Percentiles rank a stretch among this genome's conserved stretches.
Evolutionary conservation across 37 sponge, comb jelly and placozoan genomes (phyloP).

Genomic region (Tethya wilhelma): DNA sequence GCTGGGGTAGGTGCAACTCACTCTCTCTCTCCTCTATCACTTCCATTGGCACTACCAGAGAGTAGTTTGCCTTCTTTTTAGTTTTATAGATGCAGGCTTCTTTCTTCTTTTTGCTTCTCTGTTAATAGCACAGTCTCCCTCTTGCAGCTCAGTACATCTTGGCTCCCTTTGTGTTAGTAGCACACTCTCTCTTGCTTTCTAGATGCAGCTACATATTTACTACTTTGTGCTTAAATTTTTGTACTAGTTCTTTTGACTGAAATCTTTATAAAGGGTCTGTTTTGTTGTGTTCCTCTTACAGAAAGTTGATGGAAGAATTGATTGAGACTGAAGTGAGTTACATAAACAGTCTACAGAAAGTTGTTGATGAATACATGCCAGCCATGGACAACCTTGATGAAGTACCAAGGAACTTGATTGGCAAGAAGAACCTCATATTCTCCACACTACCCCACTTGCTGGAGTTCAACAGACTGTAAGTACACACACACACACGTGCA

Average conservation of each 20-base stretch:
- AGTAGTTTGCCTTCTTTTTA: slow-evolving; percentile 59
- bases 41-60: slow-evolving; percentile 71
- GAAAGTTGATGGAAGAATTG: slow-evolving; percentile 76
- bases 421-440: slow-evolving; percentile 64
- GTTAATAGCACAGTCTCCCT: no score
- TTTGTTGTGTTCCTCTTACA: no score
- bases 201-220: no score
- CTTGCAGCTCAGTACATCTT: neutral
- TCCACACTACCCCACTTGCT: slow-evolving; percentile 50
- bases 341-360: slow-evolving; percentile 64
- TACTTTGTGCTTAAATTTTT: no score
- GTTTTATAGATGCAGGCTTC: neutral
- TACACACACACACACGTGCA: no score
- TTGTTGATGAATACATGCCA: slow-evolving; percentile 57
- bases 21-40: slow-evolving; percentile 31
- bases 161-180: neutral
- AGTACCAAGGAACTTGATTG: slow-evolving; percentile 53
- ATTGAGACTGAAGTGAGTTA: slow-evolving; percentile 74
- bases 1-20: slow-evolving; percentile 26
- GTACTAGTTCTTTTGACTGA: no score
- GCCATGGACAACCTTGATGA: slow-evolving; percentile 38
- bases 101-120: no score
- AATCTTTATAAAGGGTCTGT: no score
- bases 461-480: slow-evolving; percentile 54
- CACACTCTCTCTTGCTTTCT: neutral